Conservation (phyloP, 2,797 vertebrate genomes). For the Lepilemur ruficaudatus region DNA sequence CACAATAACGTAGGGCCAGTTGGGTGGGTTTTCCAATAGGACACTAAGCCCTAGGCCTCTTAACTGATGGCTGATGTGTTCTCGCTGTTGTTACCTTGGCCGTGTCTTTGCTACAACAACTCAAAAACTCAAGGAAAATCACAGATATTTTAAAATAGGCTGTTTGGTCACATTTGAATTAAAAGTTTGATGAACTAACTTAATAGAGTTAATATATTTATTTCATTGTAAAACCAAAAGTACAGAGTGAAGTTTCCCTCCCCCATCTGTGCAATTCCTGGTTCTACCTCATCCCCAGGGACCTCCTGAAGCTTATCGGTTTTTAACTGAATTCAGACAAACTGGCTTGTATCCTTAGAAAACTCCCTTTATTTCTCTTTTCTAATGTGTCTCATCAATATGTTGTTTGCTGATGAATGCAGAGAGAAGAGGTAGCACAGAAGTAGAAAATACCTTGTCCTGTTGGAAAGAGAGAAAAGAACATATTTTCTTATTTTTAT, state of each 20-base stretch:
- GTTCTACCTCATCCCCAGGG: neutral
- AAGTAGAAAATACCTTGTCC: neutral
- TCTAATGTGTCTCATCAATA: neutral
- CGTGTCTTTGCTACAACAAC: neutral
- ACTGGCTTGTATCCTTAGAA: neutral
- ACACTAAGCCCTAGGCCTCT: neutral
- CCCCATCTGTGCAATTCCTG: neutral
- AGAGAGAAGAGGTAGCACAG: neutral
- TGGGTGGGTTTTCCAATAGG: neutral
- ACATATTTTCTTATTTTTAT: neutral
- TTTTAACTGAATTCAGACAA: constrained; percentile 9
- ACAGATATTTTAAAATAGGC: neutral
- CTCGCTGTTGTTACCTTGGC: neutral
- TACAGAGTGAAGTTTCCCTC: neutral
- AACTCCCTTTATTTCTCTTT: neutral
- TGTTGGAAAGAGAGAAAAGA: neutral
- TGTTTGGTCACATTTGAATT: neutral
- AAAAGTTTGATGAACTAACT: neutral
- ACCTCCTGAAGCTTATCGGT: neutral
- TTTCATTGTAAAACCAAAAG: neutral
- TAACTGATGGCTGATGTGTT: neutral
- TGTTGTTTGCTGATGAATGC: neutral
- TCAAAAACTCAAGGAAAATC: neutral
- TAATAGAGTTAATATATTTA: neutral
- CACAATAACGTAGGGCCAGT: neutral